Evolutionary conservation across 53 echinoderm and acorn worm species (phyloP).

Genomic region (Patiria pectinifera): DNA sequence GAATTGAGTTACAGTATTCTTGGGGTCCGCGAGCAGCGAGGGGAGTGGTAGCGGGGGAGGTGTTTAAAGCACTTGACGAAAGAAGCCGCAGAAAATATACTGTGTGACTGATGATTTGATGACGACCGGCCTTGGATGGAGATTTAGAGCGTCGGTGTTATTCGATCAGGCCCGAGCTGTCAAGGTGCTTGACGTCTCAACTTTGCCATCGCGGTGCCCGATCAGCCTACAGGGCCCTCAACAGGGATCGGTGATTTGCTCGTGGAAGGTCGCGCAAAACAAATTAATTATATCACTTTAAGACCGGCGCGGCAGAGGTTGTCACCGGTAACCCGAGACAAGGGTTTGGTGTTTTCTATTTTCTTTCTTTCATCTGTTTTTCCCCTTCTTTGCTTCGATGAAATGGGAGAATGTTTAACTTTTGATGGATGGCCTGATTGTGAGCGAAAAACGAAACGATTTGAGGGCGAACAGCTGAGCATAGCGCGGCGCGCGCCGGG

Average conservation of each 20-base stretch:
- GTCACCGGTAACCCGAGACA: constrained; percentile 65
- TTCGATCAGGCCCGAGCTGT: constrained; percentile 37
- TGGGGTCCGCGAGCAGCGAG: background rate
- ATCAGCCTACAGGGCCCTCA: constrained; percentile 41
- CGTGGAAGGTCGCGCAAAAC: constrained; percentile 78
- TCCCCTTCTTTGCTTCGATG: background rate
- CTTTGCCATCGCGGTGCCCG: constrained; percentile 55
- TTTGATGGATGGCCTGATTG: constrained; percentile 31
- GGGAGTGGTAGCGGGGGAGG: background rate
- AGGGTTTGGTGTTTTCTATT: constrained; percentile 4
- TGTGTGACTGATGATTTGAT: constrained; percentile 54
- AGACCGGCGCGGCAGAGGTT: constrained; percentile 49
- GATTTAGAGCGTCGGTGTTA: constrained; percentile 38
- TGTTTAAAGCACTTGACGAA: constrained; percentile 47
- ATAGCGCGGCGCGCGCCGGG: constrained; percentile 34
- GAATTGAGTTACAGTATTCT: constrained; percentile 46
- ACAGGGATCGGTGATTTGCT: constrained; percentile 25
- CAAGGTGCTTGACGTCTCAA: constrained; percentile 51
- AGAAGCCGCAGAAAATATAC: constrained; percentile 34
- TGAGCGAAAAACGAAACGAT: background rate
- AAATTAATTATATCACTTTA: constrained; percentile 84
- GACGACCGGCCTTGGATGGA: constrained; percentile 49
- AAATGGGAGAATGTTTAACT: constrained; percentile 5
- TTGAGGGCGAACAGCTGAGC: constrained; percentile 54
- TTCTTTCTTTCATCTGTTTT: background rate